Conservation (phyloP, 1,140 invertebrate genomes). For the Aradophagus sp. region DNA sequence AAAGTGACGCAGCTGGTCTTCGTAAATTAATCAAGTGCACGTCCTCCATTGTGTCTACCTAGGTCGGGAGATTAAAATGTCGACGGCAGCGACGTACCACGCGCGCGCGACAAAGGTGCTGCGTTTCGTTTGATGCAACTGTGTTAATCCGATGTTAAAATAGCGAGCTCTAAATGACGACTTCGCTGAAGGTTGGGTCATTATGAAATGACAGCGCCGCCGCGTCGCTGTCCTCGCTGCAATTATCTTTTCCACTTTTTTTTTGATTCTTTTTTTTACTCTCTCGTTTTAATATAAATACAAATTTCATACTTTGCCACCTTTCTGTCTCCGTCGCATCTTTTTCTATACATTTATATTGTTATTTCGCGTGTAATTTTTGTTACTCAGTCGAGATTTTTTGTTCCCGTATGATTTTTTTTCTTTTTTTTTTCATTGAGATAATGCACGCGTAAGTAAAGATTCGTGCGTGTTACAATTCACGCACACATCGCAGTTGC, state of each 20-base stretch:
- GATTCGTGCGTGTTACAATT: constrained; percentile 19
- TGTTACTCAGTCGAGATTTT: too few relatives aligned
- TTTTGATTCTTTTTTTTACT: not conserved
- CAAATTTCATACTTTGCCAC: too few relatives aligned
- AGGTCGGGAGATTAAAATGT: constrained; percentile 56
- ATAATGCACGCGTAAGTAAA: constrained; percentile 18
- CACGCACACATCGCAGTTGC: constrained; percentile 33
- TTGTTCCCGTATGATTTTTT: too few relatives aligned
- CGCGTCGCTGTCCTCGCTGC: not conserved
- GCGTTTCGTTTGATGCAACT: constrained; percentile 46
- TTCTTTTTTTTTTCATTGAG: constrained; percentile 2
- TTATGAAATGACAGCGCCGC: constrained; percentile 11
- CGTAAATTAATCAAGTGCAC: constrained; percentile 63
- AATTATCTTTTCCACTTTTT: not conserved
- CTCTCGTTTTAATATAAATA: constrained; percentile 18
- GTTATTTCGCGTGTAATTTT: too few relatives aligned
- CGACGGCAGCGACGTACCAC: constrained; percentile 27
- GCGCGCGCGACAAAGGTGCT: constrained; percentile 24
- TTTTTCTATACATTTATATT: too few relatives aligned
- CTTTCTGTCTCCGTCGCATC: not conserved
- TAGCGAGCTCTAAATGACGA: constrained; percentile 38
- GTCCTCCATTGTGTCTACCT: constrained; percentile 59
- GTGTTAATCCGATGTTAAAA: constrained; percentile 52
- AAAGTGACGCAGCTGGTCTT: constrained; percentile 63
- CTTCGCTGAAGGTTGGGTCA: constrained; percentile 28